These are phyloP conservation scores for Cantharis rustica DNA, from an alignment of 2,888 invertebrate genomes.

Conservation along the genomic window DNA sequence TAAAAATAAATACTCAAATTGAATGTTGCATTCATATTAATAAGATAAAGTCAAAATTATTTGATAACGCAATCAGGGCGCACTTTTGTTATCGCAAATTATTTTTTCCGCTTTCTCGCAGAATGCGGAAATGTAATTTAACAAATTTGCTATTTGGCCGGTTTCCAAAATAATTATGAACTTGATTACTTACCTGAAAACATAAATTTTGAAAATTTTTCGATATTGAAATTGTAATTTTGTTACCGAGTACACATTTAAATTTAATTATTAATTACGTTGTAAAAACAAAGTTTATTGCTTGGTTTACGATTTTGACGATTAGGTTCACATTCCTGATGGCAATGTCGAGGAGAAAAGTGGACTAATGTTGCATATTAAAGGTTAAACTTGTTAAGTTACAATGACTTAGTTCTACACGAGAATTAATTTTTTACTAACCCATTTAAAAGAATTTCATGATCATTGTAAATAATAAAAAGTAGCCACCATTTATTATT, in stretches of 20 bases:
- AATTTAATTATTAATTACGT: background rate
- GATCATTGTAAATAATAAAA: background rate
- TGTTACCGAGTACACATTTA: too few relatives aligned
- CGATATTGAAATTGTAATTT: background rate
- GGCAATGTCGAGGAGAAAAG: background rate
- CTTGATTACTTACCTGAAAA: slow-evolving; percentile 6
- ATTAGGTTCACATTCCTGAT: background rate
- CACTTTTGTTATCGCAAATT: background rate
- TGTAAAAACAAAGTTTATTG: background rate
- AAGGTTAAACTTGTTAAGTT: background rate
- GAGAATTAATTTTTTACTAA: background rate
- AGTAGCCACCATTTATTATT: slow-evolving; percentile 12
- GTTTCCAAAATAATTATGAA: slow-evolving; percentile 19
- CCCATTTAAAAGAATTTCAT: slow-evolving; percentile 2
- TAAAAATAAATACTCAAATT: background rate
- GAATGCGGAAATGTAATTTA: background rate
- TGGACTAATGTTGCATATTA: background rate
- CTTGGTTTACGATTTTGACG: background rate
- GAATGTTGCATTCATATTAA: background rate
- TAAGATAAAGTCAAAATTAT: background rate
- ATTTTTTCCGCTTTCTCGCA: background rate
- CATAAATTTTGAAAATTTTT: background rate
- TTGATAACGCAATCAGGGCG: background rate
- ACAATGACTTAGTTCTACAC: background rate
- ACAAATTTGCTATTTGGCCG: slow-evolving; percentile 5